Percentiles rank a stretch among this genome's conserved stretches.
Evolutionary conservation across 2,113 vertebrate species (phyloP).

Genomic region (Centrocercus urophasianus): DNA sequence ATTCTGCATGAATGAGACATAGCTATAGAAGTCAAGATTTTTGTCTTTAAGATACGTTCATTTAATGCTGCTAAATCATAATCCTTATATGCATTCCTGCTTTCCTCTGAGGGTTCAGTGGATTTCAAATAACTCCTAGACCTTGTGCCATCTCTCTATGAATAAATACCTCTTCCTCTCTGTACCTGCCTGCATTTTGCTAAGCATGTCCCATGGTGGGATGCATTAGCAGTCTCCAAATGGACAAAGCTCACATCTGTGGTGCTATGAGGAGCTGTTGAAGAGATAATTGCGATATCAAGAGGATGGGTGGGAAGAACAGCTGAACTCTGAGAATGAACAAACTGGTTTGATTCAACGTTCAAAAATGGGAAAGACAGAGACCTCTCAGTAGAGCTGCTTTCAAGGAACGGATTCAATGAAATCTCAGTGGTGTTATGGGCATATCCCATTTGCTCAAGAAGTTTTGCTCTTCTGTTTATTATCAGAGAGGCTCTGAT

Average conservation of each 20-base stretch:
- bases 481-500: conserved; percentile 45
- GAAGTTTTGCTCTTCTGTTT: conserved; percentile 50
- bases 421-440: conserved; percentile 20
- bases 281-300: conserved; percentile 23
- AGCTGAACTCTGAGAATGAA: conserved; percentile 17
- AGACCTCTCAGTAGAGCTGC: conserved; percentile 1
- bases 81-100: conserved; percentile 34
- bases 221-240: conserved; percentile 13
- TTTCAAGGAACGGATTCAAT: conserved; percentile 39
- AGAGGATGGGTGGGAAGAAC: neutral
- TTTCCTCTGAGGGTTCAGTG: conserved; percentile 41
- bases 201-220: neutral
- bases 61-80: conserved; percentile 39
- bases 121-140: conserved; percentile 52
- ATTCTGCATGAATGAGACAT: conserved; percentile 13
- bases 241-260: neutral
- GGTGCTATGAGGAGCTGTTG: neutral
- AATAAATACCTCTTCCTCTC: conserved; percentile 47
- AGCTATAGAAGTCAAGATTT: neutral
- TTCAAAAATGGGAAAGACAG: conserved; percentile 24
- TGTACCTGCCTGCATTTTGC: neutral
- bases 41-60: conserved; percentile 8
- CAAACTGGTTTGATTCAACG: conserved; percentile 33
- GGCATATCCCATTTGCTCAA: conserved; percentile 29
- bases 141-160: neutral